Conservation (phyloP, 1,140 invertebrate species). For the Hetaerina americana region DNA sequence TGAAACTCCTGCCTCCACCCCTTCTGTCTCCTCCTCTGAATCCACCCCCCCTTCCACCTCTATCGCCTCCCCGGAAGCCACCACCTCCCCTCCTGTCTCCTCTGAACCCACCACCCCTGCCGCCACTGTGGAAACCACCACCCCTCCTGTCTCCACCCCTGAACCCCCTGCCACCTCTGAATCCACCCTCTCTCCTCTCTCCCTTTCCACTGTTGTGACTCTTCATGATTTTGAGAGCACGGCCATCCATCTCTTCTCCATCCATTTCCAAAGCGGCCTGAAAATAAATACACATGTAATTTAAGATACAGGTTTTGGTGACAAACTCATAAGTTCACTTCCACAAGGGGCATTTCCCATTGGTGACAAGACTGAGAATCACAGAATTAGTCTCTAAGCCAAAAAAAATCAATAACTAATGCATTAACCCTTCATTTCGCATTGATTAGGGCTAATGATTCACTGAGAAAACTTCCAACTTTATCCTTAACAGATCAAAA, state of each 20-base stretch:
- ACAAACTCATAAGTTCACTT: too few relatives aligned
- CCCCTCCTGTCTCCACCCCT: neutral
- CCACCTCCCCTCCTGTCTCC: neutral
- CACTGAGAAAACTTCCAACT: too few relatives aligned
- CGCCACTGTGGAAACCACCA: neutral
- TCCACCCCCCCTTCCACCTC: neutral
- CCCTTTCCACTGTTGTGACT: neutral
- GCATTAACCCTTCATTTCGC: too few relatives aligned
- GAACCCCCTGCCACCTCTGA: neutral
- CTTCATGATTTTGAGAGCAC: neutral
- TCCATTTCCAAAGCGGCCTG: neutral
- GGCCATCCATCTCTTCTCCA: neutral
- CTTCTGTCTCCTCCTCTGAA: neutral
- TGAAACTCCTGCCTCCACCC: neutral
- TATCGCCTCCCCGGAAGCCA: neutral
- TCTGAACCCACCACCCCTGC: neutral
- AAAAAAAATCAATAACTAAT: too few relatives aligned
- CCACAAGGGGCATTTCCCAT: too few relatives aligned
- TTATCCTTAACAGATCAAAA: too few relatives aligned
- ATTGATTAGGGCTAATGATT: too few relatives aligned
- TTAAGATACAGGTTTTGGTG: too few relatives aligned
- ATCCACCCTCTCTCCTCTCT: neutral
- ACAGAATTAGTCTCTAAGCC: too few relatives aligned
- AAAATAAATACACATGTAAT: neutral
- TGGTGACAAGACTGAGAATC: too few relatives aligned